Evolutionary conservation across 64 coral and sea anemone genomes (phyloP).

Genomic region (Montipora sp.): DNA sequence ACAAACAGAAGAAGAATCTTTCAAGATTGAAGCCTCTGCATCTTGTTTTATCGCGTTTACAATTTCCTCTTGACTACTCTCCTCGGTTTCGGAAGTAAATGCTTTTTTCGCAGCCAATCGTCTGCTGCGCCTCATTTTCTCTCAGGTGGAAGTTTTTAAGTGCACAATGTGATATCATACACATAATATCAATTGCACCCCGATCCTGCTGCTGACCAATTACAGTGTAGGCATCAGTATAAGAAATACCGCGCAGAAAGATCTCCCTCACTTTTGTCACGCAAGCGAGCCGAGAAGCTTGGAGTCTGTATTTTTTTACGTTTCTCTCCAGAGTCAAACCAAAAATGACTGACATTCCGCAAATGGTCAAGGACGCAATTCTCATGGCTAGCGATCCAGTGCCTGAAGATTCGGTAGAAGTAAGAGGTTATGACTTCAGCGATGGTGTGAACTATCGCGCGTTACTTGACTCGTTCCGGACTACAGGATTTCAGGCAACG

Average conservation of each 20-base stretch:
- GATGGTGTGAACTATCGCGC: constrained; percentile 92
- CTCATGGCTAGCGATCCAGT: constrained; percentile 74
- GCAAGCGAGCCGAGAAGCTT: too few species aligned
- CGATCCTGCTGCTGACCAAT: not conserved
- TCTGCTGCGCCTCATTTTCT: constrained; percentile 14
- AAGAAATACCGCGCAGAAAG: too few species aligned
- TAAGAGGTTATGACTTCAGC: constrained; percentile 95
- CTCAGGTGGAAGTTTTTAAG: not conserved
- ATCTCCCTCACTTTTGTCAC: too few species aligned
- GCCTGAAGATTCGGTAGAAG: constrained; percentile 61
- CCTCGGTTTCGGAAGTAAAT: constrained; percentile 5
- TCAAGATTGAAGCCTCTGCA: not conserved
- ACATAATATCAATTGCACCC: not conserved
- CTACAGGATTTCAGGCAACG: constrained; percentile 94
- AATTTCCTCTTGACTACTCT: constrained; percentile 23
- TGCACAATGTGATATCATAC: not conserved
- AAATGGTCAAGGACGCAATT: constrained; percentile 49
- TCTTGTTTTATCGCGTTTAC: not conserved
- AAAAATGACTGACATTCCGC: constrained; percentile 27
- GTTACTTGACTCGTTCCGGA: constrained; percentile 71
- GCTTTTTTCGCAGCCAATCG: constrained; percentile 3
- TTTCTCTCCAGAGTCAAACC: not conserved
- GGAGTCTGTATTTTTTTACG: too few species aligned
- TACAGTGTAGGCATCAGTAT: too few species aligned
- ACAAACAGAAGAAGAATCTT: not conserved